phyloP scores from a whole-genome alignment of 2,113 vertebrate species.

The Lagenorhynchus albirostris region DNA sequence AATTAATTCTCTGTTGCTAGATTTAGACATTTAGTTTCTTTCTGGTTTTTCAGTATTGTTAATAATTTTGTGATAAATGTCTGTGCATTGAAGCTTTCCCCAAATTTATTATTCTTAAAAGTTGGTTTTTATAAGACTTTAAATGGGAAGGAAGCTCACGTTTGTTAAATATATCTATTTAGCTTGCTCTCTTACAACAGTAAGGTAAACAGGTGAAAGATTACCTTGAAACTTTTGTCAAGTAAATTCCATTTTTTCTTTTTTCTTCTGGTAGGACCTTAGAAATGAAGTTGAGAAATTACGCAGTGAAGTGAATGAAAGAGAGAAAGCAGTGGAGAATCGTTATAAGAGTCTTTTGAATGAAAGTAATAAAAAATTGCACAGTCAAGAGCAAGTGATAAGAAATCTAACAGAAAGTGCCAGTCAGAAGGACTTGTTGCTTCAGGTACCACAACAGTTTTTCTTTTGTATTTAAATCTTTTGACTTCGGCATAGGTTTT shows the following conservation, averaged over 20 bases:
- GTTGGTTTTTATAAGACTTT: background rate
- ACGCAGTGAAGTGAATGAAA: slow-evolving; percentile 86
- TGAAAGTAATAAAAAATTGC: slow-evolving; percentile 86
- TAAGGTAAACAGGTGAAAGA: background rate
- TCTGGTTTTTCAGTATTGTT: slow-evolving; percentile 1
- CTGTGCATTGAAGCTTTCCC: background rate
- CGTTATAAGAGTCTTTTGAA: slow-evolving; percentile 85
- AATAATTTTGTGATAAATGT: background rate
- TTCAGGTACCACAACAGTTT: slow-evolving; percentile 83
- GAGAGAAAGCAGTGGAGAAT: slow-evolving; percentile 86
- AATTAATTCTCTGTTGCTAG: background rate
- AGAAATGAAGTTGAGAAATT: slow-evolving; percentile 94
- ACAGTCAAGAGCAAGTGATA: slow-evolving; percentile 86
- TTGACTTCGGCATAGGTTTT: background rate
- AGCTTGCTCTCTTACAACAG: background rate
- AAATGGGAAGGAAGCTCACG: background rate
- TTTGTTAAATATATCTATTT: background rate
- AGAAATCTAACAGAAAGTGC: slow-evolving; percentile 84
- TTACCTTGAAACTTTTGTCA: slow-evolving; percentile 40
- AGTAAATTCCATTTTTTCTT: slow-evolving; percentile 42
- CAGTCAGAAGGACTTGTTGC: slow-evolving; percentile 86
- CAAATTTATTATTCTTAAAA: background rate
- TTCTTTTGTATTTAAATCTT: background rate
- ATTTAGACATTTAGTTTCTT: background rate
- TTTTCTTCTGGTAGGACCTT: slow-evolving; percentile 84